These are phyloP conservation scores for Sphyrna mokarran DNA, from an alignment of 2,113 vertebrate species.

Conservation along the genomic window DNA sequence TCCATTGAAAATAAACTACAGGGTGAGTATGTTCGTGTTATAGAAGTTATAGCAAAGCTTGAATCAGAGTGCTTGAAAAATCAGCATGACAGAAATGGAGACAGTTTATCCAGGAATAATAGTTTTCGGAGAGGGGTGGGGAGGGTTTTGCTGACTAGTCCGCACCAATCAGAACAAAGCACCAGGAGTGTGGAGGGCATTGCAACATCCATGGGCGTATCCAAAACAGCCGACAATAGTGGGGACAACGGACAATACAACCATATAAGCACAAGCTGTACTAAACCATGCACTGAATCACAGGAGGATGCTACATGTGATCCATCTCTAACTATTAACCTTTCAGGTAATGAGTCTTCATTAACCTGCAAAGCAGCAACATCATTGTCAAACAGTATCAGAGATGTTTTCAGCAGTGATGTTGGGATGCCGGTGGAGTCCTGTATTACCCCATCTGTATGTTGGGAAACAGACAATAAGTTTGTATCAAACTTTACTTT, in stretches of 20 bases:
- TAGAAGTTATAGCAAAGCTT: constrained; percentile 87
- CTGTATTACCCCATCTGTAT: constrained; percentile 40
- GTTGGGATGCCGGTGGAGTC: constrained; percentile 43
- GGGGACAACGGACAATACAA: background rate
- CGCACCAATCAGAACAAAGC: constrained; percentile 39
- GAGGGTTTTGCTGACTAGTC: constrained; percentile 65
- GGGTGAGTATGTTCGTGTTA: constrained; percentile 68
- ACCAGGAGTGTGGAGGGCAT: background rate
- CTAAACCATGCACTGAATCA: constrained; percentile 21
- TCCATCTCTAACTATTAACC: background rate
- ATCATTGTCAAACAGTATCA: constrained; percentile 1
- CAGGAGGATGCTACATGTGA: background rate
- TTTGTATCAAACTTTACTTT: constrained; percentile 38
- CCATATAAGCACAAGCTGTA: constrained; percentile 20
- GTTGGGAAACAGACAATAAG: constrained; percentile 41
- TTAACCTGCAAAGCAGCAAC: constrained; percentile 6
- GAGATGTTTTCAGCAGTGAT: constrained; percentile 38
- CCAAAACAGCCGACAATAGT: background rate
- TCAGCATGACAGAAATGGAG: constrained; percentile 59
- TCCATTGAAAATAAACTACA: constrained; percentile 47
- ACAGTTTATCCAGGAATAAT: constrained; percentile 68
- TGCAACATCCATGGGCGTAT: background rate
- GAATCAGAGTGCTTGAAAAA: constrained; percentile 78
- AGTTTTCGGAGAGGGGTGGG: constrained; percentile 75
- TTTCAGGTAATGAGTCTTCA: constrained; percentile 26